A percentile compares a stretch with the other conserved stretches of the same genome.
These are phyloP conservation scores for Rhea pennata DNA, from an alignment of 2,113 vertebrate genomes.

Conservation along the genomic window DNA sequence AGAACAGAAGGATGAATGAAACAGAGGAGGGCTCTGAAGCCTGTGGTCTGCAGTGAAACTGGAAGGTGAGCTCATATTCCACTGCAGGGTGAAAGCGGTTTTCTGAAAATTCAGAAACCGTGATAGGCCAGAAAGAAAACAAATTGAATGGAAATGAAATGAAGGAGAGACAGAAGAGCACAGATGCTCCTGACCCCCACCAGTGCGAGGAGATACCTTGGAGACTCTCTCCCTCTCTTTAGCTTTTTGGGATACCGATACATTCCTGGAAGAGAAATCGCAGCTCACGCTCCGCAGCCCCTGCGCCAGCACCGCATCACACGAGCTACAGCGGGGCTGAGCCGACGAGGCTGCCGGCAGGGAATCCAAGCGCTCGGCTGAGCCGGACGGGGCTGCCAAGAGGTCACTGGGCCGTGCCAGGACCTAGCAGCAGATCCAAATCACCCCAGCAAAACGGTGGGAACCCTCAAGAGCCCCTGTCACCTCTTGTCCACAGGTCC, in stretches of 20 bases:
- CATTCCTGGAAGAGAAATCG: no score
- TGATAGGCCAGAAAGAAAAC: neutral
- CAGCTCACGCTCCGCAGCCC: no score
- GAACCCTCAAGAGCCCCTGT: no score
- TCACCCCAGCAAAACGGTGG: no score
- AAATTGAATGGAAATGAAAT: neutral
- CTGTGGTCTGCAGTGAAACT: fast-evolving
- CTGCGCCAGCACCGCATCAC: no score
- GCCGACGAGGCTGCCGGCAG: neutral
- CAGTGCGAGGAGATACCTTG: fast-evolving
- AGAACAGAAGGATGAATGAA: neutral
- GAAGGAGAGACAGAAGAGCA: neutral
- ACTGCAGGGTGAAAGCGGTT: neutral
- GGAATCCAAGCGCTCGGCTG: neutral
- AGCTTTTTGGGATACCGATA: no score
- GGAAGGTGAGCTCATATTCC: fast-evolving
- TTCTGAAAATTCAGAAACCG: neutral
- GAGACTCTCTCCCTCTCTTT: neutral
- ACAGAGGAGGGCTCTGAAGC: fast-evolving
- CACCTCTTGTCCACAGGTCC: no score
- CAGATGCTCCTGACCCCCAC: fast-evolving
- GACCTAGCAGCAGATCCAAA: no score
- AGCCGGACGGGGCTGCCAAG: neutral
- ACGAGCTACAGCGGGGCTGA: neutral
- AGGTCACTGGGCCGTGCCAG: neutral